phyloP scores from a whole-genome alignment of 2,888 invertebrate genomes.

The Drosophila anomalata region DNA sequence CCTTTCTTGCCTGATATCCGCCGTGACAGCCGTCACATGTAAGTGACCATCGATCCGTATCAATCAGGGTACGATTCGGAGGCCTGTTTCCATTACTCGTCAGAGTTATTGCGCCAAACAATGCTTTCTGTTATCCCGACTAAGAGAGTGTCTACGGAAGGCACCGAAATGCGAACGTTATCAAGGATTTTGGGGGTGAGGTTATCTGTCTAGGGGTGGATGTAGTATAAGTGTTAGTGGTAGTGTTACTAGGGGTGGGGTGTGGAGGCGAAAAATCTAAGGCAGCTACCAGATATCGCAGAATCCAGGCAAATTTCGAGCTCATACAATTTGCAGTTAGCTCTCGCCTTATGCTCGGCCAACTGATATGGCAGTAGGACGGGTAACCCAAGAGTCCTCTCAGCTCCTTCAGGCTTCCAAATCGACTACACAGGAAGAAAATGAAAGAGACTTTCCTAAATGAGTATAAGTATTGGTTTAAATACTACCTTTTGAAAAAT shows the following conservation, averaged over 20 bases:
- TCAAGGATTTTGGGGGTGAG: slow-evolving; percentile 55
- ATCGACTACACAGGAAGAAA: neutral
- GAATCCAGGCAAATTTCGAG: slow-evolving; percentile 66
- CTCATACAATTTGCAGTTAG: slow-evolving; percentile 76
- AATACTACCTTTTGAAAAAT: too few species aligned
- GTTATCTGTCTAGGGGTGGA: too few species aligned
- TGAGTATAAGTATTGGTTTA: too few species aligned
- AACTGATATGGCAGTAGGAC: slow-evolving; percentile 62
- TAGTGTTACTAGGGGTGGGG: too few species aligned
- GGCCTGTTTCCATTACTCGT: slow-evolving; percentile 41
- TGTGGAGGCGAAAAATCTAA: slow-evolving; percentile 13
- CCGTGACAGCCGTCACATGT: slow-evolving; percentile 12
- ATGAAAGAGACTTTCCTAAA: neutral
- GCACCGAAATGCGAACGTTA: slow-evolving; percentile 61
- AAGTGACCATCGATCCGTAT: slow-evolving; percentile 51
- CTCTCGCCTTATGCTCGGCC: slow-evolving; percentile 62
- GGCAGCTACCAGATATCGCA: slow-evolving; percentile 29
- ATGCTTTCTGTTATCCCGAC: slow-evolving; percentile 48
- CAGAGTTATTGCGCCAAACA: slow-evolving; percentile 65
- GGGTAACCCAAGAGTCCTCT: slow-evolving; percentile 11
- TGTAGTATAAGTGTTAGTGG: too few species aligned
- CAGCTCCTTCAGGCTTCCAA: slow-evolving; percentile 24
- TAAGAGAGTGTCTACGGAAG: slow-evolving; percentile 37
- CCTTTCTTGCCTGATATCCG: neutral
- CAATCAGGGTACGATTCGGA: slow-evolving; percentile 53